These are phyloP conservation scores for Phaetusa simplex DNA, from an alignment of 2,113 vertebrate species.

Conservation along the genomic window DNA sequence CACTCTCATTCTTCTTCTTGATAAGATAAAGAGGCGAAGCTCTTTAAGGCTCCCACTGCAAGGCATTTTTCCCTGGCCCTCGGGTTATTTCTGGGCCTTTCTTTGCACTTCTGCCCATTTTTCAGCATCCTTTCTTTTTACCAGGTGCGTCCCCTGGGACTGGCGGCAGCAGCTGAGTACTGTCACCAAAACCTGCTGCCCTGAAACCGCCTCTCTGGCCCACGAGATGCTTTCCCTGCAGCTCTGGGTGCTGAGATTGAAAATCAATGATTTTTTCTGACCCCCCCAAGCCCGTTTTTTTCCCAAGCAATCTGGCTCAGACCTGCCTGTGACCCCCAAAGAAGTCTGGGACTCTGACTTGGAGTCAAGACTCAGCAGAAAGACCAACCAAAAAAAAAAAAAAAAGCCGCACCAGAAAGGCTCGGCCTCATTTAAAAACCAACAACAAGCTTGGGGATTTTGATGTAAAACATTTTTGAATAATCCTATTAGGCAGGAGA, in stretches of 20 bases:
- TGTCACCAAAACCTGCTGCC: not conserved
- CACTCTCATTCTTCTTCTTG: slow-evolving; percentile 48
- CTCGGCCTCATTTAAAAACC: slow-evolving; percentile 49
- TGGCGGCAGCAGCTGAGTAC: not conserved
- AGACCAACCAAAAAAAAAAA: not conserved
- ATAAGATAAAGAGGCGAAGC: slow-evolving; percentile 38
- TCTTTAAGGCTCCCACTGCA: not conserved
- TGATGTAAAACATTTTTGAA: slow-evolving; percentile 54
- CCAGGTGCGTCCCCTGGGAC: not conserved
- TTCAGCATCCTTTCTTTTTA: not conserved
- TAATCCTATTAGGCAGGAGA: slow-evolving; percentile 74
- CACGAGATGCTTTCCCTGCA: not conserved
- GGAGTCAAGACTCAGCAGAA: not conserved
- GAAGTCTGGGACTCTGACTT: not conserved
- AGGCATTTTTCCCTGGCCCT: not conserved
- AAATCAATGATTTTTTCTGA: not conserved
- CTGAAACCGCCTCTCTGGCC: accelerated
- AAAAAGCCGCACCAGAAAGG: not conserved
- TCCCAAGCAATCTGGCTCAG: not conserved
- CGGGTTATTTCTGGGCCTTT: not conserved
- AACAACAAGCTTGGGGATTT: slow-evolving; percentile 52
- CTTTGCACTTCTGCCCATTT: not conserved
- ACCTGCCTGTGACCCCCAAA: not conserved
- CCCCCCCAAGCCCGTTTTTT: not conserved
- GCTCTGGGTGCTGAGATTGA: not conserved